These are phyloP conservation scores for Aphelenchoides bicaudatus DNA, from an alignment of 2,888 invertebrate species.

Conservation along the genomic window DNA sequence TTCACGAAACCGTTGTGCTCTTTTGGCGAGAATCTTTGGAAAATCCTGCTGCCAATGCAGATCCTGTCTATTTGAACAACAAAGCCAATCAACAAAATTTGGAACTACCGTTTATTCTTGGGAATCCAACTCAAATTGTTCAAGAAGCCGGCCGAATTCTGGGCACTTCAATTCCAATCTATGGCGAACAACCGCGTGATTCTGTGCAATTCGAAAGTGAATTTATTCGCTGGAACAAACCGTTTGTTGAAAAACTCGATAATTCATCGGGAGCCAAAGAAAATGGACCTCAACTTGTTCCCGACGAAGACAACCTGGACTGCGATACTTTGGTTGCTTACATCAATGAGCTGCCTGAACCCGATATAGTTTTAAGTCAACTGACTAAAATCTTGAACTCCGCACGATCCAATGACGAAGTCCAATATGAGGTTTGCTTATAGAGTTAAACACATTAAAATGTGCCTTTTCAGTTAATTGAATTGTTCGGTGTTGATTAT, in stretches of 20 bases:
- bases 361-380: background rate
- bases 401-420: background rate
- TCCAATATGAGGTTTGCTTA: slow-evolving; percentile 1
- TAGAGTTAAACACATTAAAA: too few species aligned
- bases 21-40: slow-evolving; percentile 18
- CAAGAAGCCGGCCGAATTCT: slow-evolving; percentile 4
- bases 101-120: slow-evolving; percentile 2
- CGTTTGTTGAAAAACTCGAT: slow-evolving; percentile 7
- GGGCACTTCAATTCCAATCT: slow-evolving; percentile 11
- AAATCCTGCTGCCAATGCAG: slow-evolving; percentile 14
- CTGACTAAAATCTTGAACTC: slow-evolving; percentile 3
- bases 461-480: slow-evolving; percentile 66
- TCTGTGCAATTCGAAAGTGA: slow-evolving; percentile 9
- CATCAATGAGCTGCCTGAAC: background rate
- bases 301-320: background rate
- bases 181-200: slow-evolving; percentile 11
- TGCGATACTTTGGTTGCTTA: background rate
- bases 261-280: too few species aligned
- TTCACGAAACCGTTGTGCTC: slow-evolving; percentile 24
- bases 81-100: background rate
- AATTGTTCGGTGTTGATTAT: slow-evolving; percentile 80
- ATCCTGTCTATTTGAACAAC: background rate
- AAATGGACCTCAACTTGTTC: too few species aligned
- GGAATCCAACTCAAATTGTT: background rate
- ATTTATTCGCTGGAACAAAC: slow-evolving; percentile 14